Base-by-base conservation (phyloP, 2,797 vertebrate genomes). In the Cyprinodon diabolis region DNA sequence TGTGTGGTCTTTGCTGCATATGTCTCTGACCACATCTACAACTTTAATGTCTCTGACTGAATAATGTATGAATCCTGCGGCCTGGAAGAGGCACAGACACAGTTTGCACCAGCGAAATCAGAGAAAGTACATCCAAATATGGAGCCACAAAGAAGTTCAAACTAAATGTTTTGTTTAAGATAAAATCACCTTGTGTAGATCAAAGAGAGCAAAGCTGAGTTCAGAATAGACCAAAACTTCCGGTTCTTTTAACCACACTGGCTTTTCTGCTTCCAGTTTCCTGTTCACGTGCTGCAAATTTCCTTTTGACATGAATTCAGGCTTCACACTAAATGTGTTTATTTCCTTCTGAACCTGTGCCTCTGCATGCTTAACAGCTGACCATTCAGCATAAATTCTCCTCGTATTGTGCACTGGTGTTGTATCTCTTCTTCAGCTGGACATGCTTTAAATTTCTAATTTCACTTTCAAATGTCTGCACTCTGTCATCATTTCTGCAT, bases 41-140 rank as follows among this genome's bases (percentile, higher is more conserved):
- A 95, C 93, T 95, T 95, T 94, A 94, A 94, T 94, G 90, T 84
- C 77, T 82, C 62, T 77, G 69, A 80, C 79, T 95, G 90, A 94
- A 94, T 94, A 93, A 94, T 95, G 86, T 78, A 95, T 91, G 88
- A 91, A 82, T 82, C 80, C 80, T 74, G 73, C 85, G 82, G 84
- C 78, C 86, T 89, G 71, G 72, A 71, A 77, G 63, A 79, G 72
- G 69, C 72, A 54, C 75, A 56, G 73, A 81, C 76, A 65, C 54
- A 47, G 21, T 73, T 71, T 81, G 72, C 66, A 78, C 75, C 71
- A 70, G 65, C 75, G 72, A 70, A 69, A 75, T 85, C 71, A 21
- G 72, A 77, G 23, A 71, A 78, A 80, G 66, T 47, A 71, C 66
- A 48, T 73, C 52, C 56, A 48, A 66, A 79, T 52, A 51, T 48